Conservation (phyloP, 35 echinoderm and acorn worm genomes). For the Heliocidaris erythrogramma region DNA sequence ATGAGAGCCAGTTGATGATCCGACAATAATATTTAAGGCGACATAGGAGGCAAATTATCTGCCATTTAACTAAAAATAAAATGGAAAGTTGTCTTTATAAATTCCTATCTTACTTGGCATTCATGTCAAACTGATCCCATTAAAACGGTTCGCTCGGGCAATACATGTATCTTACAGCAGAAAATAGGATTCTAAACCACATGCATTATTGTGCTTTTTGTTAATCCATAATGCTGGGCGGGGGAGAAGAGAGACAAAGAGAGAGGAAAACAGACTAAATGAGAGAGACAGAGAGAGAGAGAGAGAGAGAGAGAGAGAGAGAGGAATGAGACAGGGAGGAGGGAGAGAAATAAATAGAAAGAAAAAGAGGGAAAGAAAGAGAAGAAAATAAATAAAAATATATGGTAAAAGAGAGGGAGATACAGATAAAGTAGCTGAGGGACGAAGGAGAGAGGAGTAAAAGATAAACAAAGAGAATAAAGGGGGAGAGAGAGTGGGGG, state of each 20-base stretch:
- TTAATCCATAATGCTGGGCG: not conserved
- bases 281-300: too few species aligned
- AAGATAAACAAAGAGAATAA: not conserved
- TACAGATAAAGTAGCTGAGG: too few species aligned
- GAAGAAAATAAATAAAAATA: not conserved
- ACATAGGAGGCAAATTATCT: slow-evolving; percentile 17
- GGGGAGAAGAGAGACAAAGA: not conserved
- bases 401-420: too few species aligned
- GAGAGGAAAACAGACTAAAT: not conserved
- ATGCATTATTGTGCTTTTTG: not conserved
- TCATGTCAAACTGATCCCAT: slow-evolving; percentile 2
- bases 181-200: slow-evolving; percentile 2
- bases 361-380: too few species aligned
- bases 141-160: slow-evolving; percentile 21
- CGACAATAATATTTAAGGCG: not conserved
- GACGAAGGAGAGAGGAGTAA: not conserved
- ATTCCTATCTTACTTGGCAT: not conserved
- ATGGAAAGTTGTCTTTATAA: not conserved
- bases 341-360: not conserved
- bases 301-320: too few species aligned
- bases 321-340: too few species aligned
- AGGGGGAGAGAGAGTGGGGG: not conserved
- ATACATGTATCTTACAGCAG: not conserved
- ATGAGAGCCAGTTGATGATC: not conserved
- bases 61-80: not conserved